A percentile compares a stretch with the other conserved stretches of the same genome.
phyloP scores from a whole-genome alignment of 2,888 invertebrate species.

The Schizotus pectinicornis region DNA sequence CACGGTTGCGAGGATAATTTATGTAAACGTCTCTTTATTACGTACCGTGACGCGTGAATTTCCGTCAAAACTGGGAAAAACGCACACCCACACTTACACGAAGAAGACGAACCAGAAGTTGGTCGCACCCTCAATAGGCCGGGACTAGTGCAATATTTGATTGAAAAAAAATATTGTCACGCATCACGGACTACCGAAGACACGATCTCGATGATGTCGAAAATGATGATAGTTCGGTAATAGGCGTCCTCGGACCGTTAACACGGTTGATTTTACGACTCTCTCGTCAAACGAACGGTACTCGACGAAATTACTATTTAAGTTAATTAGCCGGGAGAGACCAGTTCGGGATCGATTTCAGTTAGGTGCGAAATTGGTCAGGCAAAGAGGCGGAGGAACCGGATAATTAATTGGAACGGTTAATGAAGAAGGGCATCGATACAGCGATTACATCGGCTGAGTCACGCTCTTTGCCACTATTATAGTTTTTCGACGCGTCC shows the following conservation, averaged over 20 bases:
- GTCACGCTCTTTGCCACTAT: too few relatives aligned
- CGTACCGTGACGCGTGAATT: slow-evolving; percentile 17
- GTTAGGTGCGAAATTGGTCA: too few relatives aligned
- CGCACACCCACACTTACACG: too few relatives aligned
- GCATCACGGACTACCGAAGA: slow-evolving; percentile 59
- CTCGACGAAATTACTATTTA: not conserved
- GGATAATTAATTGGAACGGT: too few relatives aligned
- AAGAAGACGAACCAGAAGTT: too few relatives aligned
- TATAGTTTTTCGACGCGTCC: too few relatives aligned
- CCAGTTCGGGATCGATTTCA: too few relatives aligned
- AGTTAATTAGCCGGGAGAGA: too few relatives aligned
- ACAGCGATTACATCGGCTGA: too few relatives aligned
- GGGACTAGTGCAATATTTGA: slow-evolving; percentile 72
- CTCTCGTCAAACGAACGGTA: not conserved
- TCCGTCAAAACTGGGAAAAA: slow-evolving; percentile 11
- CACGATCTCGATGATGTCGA: slow-evolving; percentile 36
- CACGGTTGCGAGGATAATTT: slow-evolving; percentile 30
- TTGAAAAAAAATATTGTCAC: slow-evolving; percentile 59
- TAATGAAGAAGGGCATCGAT: too few relatives aligned
- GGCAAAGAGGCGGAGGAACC: too few relatives aligned
- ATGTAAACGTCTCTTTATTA: slow-evolving; percentile 26
- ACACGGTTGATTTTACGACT: not conserved
- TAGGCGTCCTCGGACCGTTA: too few relatives aligned
- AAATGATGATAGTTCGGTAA: not conserved
- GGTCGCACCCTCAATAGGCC: slow-evolving; percentile 62